Evolutionary conservation across 2,113 vertebrate species (phyloP).

Genomic region (Campylorhamphus procurvoides): DNA sequence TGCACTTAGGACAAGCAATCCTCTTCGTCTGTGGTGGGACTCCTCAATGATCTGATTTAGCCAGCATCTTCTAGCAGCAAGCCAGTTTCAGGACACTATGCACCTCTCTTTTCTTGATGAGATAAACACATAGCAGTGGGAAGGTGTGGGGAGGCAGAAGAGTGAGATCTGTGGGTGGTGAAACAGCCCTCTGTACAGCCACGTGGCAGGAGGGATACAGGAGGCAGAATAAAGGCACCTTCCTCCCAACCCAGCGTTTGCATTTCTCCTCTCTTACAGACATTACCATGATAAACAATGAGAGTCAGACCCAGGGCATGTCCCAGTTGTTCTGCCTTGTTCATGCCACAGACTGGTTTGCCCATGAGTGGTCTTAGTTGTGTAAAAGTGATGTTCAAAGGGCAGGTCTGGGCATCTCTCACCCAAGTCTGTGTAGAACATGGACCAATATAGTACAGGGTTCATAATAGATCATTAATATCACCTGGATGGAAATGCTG

Average conservation of each 20-base stretch:
- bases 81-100: neutral
- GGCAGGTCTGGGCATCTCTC: neutral
- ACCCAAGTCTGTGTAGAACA: fast-evolving
- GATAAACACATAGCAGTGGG: neutral
- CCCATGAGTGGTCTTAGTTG: neutral
- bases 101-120: neutral
- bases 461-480: neutral
- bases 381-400: neutral
- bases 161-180: neutral
- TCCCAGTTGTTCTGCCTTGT: neutral
- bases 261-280: neutral
- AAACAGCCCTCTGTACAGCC: neutral
- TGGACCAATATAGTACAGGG: neutral
- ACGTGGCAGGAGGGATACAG: neutral
- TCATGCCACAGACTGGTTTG: neutral
- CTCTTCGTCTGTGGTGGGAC: neutral
- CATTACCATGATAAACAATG: neutral
- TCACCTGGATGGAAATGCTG: neutral
- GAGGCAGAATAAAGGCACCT: neutral
- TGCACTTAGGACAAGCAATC: neutral
- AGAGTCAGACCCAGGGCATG: neutral
- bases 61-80: neutral
- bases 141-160: neutral
- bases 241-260: neutral
- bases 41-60: neutral